Conservation (phyloP, 2,888 invertebrate genomes). For the Apodemia hepburni region DNA sequence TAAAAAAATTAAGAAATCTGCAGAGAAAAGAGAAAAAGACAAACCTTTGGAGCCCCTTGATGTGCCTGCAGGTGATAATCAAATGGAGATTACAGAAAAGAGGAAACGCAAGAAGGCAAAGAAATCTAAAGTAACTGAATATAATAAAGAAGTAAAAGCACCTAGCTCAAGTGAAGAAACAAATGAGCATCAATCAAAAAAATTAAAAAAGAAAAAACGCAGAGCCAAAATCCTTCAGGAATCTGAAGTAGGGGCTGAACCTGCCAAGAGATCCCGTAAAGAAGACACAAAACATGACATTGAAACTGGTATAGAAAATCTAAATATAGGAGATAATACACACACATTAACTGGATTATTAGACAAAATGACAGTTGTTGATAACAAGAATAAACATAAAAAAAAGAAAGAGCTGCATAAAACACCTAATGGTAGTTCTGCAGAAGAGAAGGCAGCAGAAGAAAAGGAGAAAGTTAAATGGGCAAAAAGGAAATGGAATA, state of each 20-base stretch:
- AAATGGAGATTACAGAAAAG: slow-evolving; percentile 18
- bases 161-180: slow-evolving; percentile 12
- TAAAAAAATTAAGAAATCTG: slow-evolving; percentile 24
- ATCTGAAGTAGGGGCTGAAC: slow-evolving; percentile 41
- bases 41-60: not conserved
- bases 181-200: slow-evolving; percentile 2
- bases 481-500: slow-evolving; percentile 65
- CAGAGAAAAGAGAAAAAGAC: slow-evolving; percentile 27
- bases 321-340: slow-evolving; percentile 62
- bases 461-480: slow-evolving; percentile 56
- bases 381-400: slow-evolving; percentile 46
- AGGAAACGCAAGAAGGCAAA: slow-evolving; percentile 23
- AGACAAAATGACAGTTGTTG: slow-evolving; percentile 65
- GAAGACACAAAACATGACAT: slow-evolving; percentile 47
- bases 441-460: slow-evolving; percentile 37
- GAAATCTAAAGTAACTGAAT: slow-evolving; percentile 3
- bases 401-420: slow-evolving; percentile 8
- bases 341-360: slow-evolving; percentile 56
- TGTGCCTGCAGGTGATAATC: slow-evolving; percentile 8
- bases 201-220: slow-evolving; percentile 49
- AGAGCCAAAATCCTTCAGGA: slow-evolving; percentile 29
- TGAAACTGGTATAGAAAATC: slow-evolving; percentile 54
- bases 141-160: not conserved
- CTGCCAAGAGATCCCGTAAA: slow-evolving; percentile 44
- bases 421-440: slow-evolving; percentile 22